These are phyloP conservation scores for Hydrotaea cyrtoneurina DNA, from an alignment of 2,888 invertebrate genomes.

Conservation along the genomic window DNA sequence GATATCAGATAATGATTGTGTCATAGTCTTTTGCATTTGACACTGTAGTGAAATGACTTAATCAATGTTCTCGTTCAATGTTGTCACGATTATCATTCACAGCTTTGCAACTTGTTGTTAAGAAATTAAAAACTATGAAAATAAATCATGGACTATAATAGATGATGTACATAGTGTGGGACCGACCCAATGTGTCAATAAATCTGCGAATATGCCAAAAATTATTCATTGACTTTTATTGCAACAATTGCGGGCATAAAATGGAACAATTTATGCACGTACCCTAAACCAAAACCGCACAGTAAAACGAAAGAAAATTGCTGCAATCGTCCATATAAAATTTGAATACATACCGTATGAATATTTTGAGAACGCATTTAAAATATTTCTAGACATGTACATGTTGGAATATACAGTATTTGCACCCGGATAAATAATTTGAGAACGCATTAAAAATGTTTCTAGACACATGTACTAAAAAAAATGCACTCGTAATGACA, in stretches of 20 bases:
- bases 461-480: constrained; percentile 10
- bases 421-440: not conserved
- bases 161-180: not conserved
- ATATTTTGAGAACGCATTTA: not conserved
- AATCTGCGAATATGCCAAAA: not conserved
- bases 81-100: not conserved
- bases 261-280: constrained; percentile 6
- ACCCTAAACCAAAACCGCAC: not conserved
- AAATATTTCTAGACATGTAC: not conserved
- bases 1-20: constrained; percentile 2
- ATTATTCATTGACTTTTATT: not conserved
- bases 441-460: not conserved
- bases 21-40: not conserved
- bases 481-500: constrained; percentile 9
- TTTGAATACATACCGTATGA: not conserved
- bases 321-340: not conserved
- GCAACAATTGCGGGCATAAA: constrained; percentile 17
- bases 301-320: not conserved
- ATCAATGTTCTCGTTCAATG: not conserved
- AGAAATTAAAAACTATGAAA: not conserved
- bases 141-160: not conserved
- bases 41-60: constrained; percentile 27
- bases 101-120: not conserved
- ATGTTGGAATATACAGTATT: not conserved
- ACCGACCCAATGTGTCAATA: not conserved